A percentile compares a stretch with the other conserved stretches of the same genome.
Conservation (phyloP, 2,797 vertebrate species). For the Eulemur albifrons region DNA sequence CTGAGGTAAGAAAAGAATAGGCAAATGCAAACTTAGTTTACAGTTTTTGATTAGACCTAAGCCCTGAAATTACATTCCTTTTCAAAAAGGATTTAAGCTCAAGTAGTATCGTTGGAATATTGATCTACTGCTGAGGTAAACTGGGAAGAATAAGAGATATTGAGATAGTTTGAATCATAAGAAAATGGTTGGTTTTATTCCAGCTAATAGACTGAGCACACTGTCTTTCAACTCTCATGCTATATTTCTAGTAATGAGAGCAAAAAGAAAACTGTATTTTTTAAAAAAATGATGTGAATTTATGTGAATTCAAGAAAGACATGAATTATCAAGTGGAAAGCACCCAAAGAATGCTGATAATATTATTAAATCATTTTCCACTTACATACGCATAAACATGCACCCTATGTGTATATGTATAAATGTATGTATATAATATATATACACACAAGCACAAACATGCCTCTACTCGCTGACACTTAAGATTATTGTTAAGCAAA, state of each 20-base stretch:
- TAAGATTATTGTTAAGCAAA: neutral
- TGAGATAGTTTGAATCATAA: neutral
- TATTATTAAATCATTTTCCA: neutral
- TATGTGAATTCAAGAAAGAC: neutral
- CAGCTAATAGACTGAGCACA: neutral
- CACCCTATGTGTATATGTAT: neutral
- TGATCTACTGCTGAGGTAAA: neutral
- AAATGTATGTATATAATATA: neutral
- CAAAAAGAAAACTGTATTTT: neutral
- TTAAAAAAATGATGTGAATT: neutral
- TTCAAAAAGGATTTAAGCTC: neutral
- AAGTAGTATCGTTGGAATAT: neutral
- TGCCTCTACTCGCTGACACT: neutral
- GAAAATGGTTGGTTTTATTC: neutral
- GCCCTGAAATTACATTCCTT: neutral
- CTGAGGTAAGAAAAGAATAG: neutral
- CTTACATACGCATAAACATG: neutral
- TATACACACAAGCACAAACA: neutral
- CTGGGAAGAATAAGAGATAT: neutral
- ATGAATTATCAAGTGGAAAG: neutral
- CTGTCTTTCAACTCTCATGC: neutral
- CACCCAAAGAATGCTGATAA: neutral
- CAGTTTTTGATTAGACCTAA: neutral
- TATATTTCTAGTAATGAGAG: neutral
- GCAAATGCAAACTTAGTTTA: neutral